Evolutionary conservation across 2,113 vertebrate species (phyloP).

Genomic region (Varanus salvator): DNA sequence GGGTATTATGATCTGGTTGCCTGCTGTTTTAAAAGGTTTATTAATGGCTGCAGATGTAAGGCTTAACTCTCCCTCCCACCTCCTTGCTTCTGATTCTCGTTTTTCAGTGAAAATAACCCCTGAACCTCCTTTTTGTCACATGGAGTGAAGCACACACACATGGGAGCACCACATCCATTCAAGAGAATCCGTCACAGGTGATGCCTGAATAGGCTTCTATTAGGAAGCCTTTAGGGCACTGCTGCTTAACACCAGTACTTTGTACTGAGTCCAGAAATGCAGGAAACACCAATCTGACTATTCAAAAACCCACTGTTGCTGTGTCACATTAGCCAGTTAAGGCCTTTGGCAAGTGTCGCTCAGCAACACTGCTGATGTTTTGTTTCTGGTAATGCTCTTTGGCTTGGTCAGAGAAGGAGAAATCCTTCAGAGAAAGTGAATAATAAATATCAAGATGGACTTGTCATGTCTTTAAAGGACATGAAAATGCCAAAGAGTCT

Average conservation of each 20-base stretch:
- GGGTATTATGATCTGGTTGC: no score
- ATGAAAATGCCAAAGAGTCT: background rate
- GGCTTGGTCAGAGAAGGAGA: constrained; percentile 23
- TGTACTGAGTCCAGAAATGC: background rate
- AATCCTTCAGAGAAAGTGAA: background rate
- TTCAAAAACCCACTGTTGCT: constrained; percentile 5
- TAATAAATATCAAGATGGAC: background rate
- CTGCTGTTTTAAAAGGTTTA: no score
- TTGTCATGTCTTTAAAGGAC: background rate
- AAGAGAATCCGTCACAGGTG: no score
- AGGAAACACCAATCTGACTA: background rate
- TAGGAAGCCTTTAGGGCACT: background rate
- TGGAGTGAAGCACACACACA: no score
- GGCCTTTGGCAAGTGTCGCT: constrained; percentile 1
- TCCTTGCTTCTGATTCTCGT: no score
- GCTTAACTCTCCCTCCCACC: no score
- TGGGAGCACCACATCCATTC: no score
- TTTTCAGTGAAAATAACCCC: no score
- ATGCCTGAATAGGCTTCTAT: background rate
- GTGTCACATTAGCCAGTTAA: background rate
- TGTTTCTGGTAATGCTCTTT: constrained; percentile 8
- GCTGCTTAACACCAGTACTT: background rate
- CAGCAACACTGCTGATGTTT: constrained; percentile 18
- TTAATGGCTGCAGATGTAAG: no score
- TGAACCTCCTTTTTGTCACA: no score